Evolutionary conservation across 1,140 invertebrate genomes (phyloP).

Genomic region (Lamellibrachia luymesi): DNA sequence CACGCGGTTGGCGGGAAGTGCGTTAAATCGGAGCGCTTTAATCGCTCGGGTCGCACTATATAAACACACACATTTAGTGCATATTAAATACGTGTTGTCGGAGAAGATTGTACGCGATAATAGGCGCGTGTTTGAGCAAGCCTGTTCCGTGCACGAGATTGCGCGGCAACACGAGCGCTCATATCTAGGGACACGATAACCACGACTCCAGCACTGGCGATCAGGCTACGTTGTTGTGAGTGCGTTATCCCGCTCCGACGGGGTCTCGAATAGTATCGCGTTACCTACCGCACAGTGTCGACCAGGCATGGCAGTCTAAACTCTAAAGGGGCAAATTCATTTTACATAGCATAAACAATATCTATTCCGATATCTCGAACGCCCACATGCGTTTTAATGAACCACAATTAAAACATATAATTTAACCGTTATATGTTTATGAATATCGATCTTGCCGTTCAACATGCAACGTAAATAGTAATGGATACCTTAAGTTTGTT

Average conservation of each 20-base stretch:
- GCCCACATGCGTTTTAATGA: too few relatives aligned
- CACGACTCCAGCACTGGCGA: not conserved
- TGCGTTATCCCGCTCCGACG: not conserved
- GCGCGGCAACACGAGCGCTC: not conserved
- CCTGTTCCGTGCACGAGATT: not conserved
- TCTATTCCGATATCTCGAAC: too few relatives aligned
- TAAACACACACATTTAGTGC: not conserved
- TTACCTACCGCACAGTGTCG: not conserved
- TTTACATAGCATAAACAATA: too few relatives aligned
- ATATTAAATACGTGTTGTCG: slow-evolving; percentile 5
- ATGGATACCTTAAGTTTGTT: too few relatives aligned
- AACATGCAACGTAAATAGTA: too few relatives aligned
- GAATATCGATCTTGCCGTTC: too few relatives aligned
- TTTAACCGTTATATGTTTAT: too few relatives aligned
- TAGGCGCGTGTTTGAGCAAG: not conserved
- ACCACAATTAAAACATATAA: too few relatives aligned
- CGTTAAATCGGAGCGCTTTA: not conserved
- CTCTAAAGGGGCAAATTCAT: too few relatives aligned
- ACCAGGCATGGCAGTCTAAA: not conserved
- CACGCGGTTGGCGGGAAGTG: not conserved
- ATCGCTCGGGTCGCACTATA: not conserved
- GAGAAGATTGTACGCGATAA: not conserved
- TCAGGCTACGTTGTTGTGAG: too few relatives aligned
- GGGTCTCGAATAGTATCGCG: not conserved
- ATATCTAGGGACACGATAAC: not conserved